Conservation (phyloP, 2,888 invertebrate species). For the Toxonevra muliebris region DNA sequence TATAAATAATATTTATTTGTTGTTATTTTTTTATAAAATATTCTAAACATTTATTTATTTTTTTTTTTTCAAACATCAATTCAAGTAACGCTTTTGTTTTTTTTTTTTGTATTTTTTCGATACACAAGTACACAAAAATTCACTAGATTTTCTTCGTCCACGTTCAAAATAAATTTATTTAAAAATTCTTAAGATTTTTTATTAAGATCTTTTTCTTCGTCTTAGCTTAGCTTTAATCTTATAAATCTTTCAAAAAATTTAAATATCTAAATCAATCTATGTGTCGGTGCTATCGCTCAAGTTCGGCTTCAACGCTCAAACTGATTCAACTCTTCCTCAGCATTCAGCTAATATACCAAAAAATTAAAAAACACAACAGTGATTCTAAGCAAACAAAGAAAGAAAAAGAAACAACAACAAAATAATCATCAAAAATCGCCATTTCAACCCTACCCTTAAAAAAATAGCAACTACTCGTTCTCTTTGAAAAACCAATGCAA, state of each 20-base stretch:
- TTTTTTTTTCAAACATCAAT: slow-evolving; percentile 21
- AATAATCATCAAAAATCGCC: slow-evolving; percentile 29
- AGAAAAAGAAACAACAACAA: slow-evolving; percentile 42
- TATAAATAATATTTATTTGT: slow-evolving; percentile 18
- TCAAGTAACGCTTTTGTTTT: slow-evolving; percentile 22
- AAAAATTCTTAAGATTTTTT: slow-evolving; percentile 19
- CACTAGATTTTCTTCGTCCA: slow-evolving; percentile 19
- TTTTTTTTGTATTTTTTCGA: slow-evolving; percentile 14
- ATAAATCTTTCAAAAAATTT: not conserved
- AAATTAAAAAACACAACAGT: slow-evolving; percentile 33
- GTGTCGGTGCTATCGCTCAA: slow-evolving; percentile 39
- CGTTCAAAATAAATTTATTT: slow-evolving; percentile 13
- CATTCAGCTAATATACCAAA: slow-evolving; percentile 53
- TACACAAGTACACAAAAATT: slow-evolving; percentile 31
- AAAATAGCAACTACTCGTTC: slow-evolving; percentile 13
- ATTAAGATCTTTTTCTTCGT: not conserved
- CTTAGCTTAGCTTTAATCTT: too few species aligned
- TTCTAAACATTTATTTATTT: slow-evolving; percentile 21
- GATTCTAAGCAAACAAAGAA: not conserved
- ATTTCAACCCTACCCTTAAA: not conserved
- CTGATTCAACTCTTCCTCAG: slow-evolving; percentile 61
- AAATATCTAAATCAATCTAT: slow-evolving; percentile 38
- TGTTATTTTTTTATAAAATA: slow-evolving; percentile 19
- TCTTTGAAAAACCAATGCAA: not conserved
- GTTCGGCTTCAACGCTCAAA: slow-evolving; percentile 62